Percentiles rank a stretch among this genome's conserved stretches.
Evolutionary conservation across 2,888 invertebrate genomes (phyloP).

Genomic region (Drosophila stalkeri): DNA sequence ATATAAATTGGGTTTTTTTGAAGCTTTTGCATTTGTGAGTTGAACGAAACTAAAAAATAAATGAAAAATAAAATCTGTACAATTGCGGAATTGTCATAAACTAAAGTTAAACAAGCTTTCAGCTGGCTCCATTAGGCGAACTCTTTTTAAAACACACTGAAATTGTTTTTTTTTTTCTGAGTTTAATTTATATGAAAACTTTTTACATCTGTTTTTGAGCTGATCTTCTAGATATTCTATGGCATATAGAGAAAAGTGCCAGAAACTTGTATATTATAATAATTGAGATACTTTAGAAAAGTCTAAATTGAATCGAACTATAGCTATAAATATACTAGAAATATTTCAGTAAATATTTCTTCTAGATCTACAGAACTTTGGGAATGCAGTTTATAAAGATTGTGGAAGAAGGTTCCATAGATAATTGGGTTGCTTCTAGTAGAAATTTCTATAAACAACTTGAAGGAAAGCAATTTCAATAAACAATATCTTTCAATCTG

Average conservation of each 20-base stretch:
- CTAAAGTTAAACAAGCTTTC: neutral
- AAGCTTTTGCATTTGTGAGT: conserved; percentile 1
- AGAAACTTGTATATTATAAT: no score
- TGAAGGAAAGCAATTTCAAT: neutral
- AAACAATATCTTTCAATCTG: no score
- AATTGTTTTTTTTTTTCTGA: neutral
- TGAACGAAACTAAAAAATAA: neutral
- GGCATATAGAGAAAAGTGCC: no score
- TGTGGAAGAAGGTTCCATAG: neutral
- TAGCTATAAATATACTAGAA: no score
- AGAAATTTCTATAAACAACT: neutral
- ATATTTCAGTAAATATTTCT: no score
- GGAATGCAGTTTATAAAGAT: neutral
- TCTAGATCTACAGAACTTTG: no score
- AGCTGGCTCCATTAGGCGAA: neutral
- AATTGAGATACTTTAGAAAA: no score
- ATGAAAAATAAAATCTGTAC: neutral
- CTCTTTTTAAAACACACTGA: neutral
- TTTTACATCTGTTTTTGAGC: neutral
- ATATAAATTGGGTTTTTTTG: conserved; percentile 1
- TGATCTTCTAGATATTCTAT: neutral
- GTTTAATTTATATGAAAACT: neutral
- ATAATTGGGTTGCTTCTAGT: neutral
- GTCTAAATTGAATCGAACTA: no score
- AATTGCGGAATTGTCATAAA: neutral